Conservation (phyloP, 2,888 invertebrate genomes). For the Folsomia candida region DNA sequence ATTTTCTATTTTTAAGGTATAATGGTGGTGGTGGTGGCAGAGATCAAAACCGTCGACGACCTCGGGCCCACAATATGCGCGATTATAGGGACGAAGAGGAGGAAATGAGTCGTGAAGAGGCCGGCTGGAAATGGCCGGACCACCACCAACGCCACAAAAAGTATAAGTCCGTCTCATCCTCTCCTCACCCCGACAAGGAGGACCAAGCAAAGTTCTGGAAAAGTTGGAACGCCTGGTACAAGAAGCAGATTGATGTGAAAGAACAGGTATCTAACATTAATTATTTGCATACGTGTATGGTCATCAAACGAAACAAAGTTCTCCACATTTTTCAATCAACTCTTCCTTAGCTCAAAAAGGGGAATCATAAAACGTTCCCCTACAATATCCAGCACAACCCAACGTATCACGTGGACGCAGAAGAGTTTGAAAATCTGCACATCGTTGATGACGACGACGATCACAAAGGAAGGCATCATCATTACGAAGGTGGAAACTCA, state of each 20-base stretch:
- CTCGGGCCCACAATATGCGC: neutral
- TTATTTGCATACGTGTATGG: too few relatives aligned
- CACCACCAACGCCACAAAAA: neutral
- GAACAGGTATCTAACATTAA: neutral
- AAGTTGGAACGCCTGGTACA: slow-evolving; percentile 9
- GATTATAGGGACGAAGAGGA: neutral
- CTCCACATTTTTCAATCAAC: neutral
- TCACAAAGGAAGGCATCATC: neutral
- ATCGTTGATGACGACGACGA: neutral
- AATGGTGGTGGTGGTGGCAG: too few relatives aligned
- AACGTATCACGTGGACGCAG: neutral
- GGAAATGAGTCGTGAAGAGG: neutral
- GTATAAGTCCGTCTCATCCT: neutral
- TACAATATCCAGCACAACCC: neutral
- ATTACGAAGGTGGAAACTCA: neutral
- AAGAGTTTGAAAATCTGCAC: neutral
- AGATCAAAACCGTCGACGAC: neutral
- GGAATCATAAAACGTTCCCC: neutral
- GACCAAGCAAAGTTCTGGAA: slow-evolving; percentile 5
- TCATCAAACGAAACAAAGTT: neutral
- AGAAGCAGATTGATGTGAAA: neutral
- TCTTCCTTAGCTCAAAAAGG: neutral
- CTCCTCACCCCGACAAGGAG: neutral
- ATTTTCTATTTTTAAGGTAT: too few relatives aligned
- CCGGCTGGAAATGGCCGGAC: neutral